A percentile compares a stretch with the other conserved stretches of the same genome.
These are phyloP conservation scores for Lophura swinhoii DNA, from an alignment of 2,797 vertebrate species.

Conservation along the genomic window DNA sequence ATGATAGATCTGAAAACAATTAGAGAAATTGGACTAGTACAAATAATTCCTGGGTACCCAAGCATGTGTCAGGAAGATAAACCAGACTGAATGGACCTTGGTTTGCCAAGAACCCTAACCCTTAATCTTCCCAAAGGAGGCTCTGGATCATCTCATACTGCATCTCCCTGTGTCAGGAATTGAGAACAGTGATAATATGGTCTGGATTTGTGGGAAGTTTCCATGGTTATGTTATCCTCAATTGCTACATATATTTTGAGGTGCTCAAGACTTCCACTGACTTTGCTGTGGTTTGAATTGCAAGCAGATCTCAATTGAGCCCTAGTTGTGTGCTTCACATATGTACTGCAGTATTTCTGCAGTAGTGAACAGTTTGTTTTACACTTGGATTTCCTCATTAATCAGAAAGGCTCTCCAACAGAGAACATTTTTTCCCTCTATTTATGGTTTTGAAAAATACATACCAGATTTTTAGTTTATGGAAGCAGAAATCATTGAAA, in stretches of 20 bases:
- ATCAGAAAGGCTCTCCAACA: background rate
- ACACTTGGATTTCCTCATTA: background rate
- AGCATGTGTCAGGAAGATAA: background rate
- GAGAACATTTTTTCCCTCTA: background rate
- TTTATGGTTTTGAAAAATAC: conserved; percentile 19
- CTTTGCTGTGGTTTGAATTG: conserved; percentile 19
- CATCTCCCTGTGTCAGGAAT: conserved; percentile 9
- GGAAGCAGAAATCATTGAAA: background rate
- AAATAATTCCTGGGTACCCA: conserved; percentile 48
- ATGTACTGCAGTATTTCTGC: background rate
- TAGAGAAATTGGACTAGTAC: conserved; percentile 23
- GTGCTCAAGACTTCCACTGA: background rate
- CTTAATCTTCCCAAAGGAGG: background rate
- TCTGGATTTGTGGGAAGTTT: background rate
- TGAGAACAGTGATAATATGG: background rate
- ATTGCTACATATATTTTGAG: background rate
- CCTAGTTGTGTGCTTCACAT: background rate
- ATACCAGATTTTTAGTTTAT: conserved; percentile 19
- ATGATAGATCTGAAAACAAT: conserved; percentile 47
- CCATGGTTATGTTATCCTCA: background rate
- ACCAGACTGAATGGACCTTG: conserved; percentile 16
- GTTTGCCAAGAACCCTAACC: conserved; percentile 15
- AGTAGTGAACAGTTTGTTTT: conserved; percentile 9
- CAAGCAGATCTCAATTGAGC: background rate
- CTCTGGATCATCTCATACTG: background rate